Evolutionary conservation across 1,140 invertebrate genomes (phyloP).

Genomic region (Aphelenchoides fujianensis): DNA sequence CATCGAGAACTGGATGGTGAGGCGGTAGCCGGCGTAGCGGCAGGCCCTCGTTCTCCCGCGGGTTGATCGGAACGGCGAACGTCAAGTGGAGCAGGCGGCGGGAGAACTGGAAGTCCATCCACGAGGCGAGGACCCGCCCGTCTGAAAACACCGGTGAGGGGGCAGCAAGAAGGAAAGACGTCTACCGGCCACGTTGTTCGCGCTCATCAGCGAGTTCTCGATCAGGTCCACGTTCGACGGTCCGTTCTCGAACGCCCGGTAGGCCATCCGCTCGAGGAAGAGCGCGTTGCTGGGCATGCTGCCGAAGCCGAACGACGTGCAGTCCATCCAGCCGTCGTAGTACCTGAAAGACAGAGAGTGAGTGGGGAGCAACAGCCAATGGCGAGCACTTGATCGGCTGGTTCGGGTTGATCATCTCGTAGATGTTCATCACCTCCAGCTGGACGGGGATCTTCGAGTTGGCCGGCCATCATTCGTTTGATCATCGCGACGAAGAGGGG

Average conservation of each 20-base stretch:
- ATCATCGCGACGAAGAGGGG: background rate
- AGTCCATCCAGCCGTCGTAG: constrained; percentile 18
- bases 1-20: background rate
- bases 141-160: too few relatives aligned
- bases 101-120: constrained; percentile 10
- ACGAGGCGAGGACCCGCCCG: background rate
- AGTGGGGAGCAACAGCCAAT: background rate
- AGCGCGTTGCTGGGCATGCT: background rate
- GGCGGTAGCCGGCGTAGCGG: background rate
- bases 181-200: constrained; percentile 8
- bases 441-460: background rate
- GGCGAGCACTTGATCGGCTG: background rate
- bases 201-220: background rate
- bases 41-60: background rate
- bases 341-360: background rate
- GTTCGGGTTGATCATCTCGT: background rate
- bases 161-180: too few relatives aligned
- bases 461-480: background rate
- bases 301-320: constrained; percentile 8
- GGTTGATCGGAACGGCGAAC: constrained; percentile 10
- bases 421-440: background rate
- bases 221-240: background rate
- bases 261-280: constrained; percentile 10
- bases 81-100: constrained; percentile 8
- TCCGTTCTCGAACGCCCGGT: constrained; percentile 2